phyloP scores from a whole-genome alignment of 1,140 invertebrate genomes.

The Venustaconcha ellipsiformis region DNA sequence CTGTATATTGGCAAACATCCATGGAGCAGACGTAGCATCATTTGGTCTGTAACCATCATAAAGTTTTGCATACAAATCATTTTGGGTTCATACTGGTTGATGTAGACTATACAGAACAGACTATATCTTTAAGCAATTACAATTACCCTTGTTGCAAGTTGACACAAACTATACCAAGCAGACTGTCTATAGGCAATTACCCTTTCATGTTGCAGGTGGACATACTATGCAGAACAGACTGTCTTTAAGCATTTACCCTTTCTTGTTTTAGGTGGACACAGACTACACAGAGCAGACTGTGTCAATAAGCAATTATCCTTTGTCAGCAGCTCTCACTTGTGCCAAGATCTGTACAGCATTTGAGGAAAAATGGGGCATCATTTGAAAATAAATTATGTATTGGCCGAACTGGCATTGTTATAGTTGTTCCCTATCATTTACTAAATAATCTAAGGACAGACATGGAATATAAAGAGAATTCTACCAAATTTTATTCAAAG shows the following conservation, averaged over 20 bases:
- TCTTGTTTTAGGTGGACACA: slow-evolving; percentile 76
- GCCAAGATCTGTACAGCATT: slow-evolving; percentile 97
- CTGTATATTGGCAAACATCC: no score
- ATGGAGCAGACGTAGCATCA: no score
- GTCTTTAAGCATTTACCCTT: slow-evolving; percentile 87
- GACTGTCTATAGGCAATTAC: slow-evolving; percentile 71
- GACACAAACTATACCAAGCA: no score
- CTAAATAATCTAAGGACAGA: no score
- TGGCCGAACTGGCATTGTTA: no score
- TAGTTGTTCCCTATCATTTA: no score
- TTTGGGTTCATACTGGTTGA: slow-evolving; percentile 73
- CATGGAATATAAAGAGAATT: no score
- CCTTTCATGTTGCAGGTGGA: slow-evolving; percentile 70
- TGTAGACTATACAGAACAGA: slow-evolving; percentile 29
- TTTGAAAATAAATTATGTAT: slow-evolving; percentile 69
- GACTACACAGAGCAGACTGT: slow-evolving; percentile 93
- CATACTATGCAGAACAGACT: slow-evolving; percentile 93
- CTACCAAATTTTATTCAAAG: no score
- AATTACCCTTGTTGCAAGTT: no score
- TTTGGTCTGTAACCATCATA: no score
- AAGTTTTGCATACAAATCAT: not conserved
- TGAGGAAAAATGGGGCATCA: slow-evolving; percentile 94
- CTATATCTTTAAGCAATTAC: no score
- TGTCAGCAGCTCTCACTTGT: slow-evolving; percentile 96
- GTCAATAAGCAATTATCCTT: slow-evolving; percentile 95